phyloP scores from a whole-genome alignment of 2,797 vertebrate genomes.

The Champsocephalus esox region DNA sequence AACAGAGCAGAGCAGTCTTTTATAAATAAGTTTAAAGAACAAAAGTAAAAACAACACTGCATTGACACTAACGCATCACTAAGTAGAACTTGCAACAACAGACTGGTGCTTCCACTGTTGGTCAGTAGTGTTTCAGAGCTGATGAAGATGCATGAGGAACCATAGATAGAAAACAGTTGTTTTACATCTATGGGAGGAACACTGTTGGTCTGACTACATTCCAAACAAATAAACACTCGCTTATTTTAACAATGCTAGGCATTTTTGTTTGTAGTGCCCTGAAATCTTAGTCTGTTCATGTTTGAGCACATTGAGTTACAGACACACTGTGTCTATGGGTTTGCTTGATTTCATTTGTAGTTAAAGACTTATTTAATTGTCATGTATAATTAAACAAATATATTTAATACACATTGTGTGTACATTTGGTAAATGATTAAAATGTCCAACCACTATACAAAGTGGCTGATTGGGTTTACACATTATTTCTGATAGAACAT shows the following conservation, averaged over 20 bases:
- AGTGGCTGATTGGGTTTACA: slow-evolving; percentile 6
- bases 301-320: slow-evolving; percentile 19
- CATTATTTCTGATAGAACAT: slow-evolving; percentile 20
- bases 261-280: slow-evolving; percentile 55
- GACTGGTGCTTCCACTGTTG: slow-evolving; percentile 21
- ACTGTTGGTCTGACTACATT: slow-evolving; percentile 66
- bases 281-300: slow-evolving; percentile 64
- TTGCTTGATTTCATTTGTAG: slow-evolving; percentile 3
- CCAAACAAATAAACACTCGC: slow-evolving; percentile 60
- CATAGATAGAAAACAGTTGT: not conserved
- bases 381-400: slow-evolving; percentile 16
- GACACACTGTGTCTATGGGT: not conserved
- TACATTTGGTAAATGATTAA: slow-evolving; percentile 35
- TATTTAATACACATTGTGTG: slow-evolving; percentile 17
- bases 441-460: slow-evolving; percentile 26
- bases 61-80: slow-evolving; percentile 58
- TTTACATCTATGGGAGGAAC: slow-evolving; percentile 22
- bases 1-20: slow-evolving; percentile 24
- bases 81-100: slow-evolving; percentile 54
- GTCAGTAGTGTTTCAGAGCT: slow-evolving; percentile 38
- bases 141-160: slow-evolving; percentile 43
- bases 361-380: slow-evolving; percentile 19
- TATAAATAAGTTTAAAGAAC: slow-evolving; percentile 54
- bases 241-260: slow-evolving; percentile 31
- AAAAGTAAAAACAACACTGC: slow-evolving; percentile 53